A percentile compares a stretch with the other conserved stretches of the same genome.
Conservation (phyloP, 1,140 invertebrate species). For the Bombus affinis region DNA sequence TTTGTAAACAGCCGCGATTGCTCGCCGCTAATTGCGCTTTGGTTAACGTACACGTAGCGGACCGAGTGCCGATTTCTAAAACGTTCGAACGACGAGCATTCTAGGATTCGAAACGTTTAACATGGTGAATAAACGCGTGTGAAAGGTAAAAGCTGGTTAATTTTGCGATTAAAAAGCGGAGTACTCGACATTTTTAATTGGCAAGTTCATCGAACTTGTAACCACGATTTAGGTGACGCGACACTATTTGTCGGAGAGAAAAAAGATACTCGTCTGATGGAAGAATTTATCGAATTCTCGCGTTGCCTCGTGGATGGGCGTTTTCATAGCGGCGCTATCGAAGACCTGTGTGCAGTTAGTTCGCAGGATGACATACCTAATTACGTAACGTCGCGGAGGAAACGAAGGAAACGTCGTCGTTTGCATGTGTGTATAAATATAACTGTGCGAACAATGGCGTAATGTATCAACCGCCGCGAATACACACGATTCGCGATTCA, state of each 20-base stretch:
- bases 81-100: neutral
- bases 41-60: neutral
- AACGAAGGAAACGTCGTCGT: constrained; percentile 53
- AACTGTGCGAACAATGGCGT: constrained; percentile 57
- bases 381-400: constrained; percentile 57
- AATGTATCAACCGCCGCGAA: constrained; percentile 7
- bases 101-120: neutral
- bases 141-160: too few relatives aligned
- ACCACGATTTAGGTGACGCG: neutral
- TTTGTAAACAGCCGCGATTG: neutral
- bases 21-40: neutral
- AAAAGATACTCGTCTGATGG: too few relatives aligned
- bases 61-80: neutral
- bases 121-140: too few relatives aligned
- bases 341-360: constrained; percentile 21
- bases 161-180: too few relatives aligned
- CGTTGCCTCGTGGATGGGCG: neutral
- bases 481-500: constrained; percentile 19
- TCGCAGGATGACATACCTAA: constrained; percentile 45
- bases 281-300: neutral
- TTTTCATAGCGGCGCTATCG: constrained; percentile 25
- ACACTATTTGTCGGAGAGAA: accelerated
- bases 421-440: constrained; percentile 38
- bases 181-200: too few relatives aligned
- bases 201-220: too few relatives aligned